Evolutionary conservation across 2,797 vertebrate species (phyloP).

Genomic region (Meda fulgida): DNA sequence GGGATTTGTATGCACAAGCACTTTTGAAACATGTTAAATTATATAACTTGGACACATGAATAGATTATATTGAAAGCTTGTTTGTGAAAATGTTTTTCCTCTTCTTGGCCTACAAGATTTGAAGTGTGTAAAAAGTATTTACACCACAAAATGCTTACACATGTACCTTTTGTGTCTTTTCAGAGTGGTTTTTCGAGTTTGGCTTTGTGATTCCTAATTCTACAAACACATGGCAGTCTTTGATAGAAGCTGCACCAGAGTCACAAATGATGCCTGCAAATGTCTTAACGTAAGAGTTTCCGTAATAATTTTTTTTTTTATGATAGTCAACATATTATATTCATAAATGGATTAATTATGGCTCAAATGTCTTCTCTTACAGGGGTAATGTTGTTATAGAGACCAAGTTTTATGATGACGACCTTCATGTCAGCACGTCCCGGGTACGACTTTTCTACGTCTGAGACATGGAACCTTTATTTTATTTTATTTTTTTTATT

Average conservation of each 20-base stretch:
- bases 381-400: constrained; percentile 99
- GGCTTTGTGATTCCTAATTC: constrained; percentile 99
- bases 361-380: constrained; percentile 60
- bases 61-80: neutral
- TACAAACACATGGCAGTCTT: constrained; percentile 99
- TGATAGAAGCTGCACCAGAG: constrained; percentile 98
- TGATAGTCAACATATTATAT: neutral
- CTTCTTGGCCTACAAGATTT: neutral
- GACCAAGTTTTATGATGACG: constrained; percentile 97
- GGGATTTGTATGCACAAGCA: neutral
- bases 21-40: neutral
- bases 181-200: constrained; percentile 99
- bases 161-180: constrained; percentile 59
- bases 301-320: neutral
- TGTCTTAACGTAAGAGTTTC: constrained; percentile 91
- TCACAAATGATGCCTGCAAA: constrained; percentile 99
- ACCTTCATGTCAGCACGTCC: constrained; percentile 99
- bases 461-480: constrained; percentile 74
- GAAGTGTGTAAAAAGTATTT: neutral
- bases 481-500: neutral
- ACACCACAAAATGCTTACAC: neutral
- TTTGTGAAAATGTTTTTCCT: neutral
- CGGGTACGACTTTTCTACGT: constrained; percentile 98
- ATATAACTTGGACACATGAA: neutral
- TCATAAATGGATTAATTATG: neutral